Evolutionary conservation across 2,113 vertebrate genomes (phyloP), one percentile per base, ranked within the genome.

Genomic region (Coracopsis vasa): DNA sequence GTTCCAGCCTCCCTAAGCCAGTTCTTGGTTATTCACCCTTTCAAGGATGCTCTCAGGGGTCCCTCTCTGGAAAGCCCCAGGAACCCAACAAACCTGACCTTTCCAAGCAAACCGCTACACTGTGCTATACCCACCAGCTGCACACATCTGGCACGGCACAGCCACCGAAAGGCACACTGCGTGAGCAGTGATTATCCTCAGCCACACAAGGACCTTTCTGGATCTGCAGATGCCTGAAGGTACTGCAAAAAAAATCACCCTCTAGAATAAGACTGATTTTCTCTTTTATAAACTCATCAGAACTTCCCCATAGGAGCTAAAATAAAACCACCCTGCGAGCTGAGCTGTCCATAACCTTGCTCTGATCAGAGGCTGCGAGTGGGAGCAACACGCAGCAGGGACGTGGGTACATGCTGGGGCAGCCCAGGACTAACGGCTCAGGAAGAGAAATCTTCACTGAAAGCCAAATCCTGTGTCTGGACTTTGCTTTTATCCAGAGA

Each of bases 401-500:
- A 72, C 0, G 2, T 12, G 47, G 75, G 75, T 6, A 23, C 39
- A 29, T 0, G 7, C 21, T 7, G 45, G 35, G 77, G 62, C 86
- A 80, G 86, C 42, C 50, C 3, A 2, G 44, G 50, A 42, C 31
- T 7, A 54, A 70, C 2, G 6, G 48, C 37, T 33, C 33, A 10
- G 64, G 35, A 33, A n/a, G 24, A 90, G 54, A 88, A 94, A 82
- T 8, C 91, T 78, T 5, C 62, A 3, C 65, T 56, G 89, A 45
- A 87, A 90, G 51, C 56, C 89, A 94, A 85, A 78, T 41, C 61
- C 78, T n/a, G 39, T 18, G 65, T 16, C 53, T 73, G 87, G 69
- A 51, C 51, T 44, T 80, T 27, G 89, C 80, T 95, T 97, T 96
- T 80, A 92, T 69, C 54, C 24, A 0, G 47, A 69, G 88, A 72